These are phyloP conservation scores for Pithys albifrons DNA, from an alignment of 2,113 vertebrate species.

Conservation along the genomic window DNA sequence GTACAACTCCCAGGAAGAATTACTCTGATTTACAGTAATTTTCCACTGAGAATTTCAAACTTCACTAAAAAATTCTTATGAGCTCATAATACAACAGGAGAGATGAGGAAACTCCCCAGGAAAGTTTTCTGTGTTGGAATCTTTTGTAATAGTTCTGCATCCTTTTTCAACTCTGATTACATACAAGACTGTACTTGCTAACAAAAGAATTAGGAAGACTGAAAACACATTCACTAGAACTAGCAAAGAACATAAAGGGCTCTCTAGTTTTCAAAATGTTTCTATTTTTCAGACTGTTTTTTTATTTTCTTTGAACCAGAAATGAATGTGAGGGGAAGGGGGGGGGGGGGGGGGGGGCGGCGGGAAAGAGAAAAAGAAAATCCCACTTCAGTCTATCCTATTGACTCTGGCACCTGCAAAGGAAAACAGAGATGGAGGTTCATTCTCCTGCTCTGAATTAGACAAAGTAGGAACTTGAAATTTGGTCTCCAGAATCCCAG, in stretches of 20 bases:
- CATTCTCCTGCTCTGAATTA: not conserved
- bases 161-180: not conserved
- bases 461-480: not conserved
- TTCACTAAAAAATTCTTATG: not conserved
- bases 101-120: not conserved
- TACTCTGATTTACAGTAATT: constrained; percentile 13
- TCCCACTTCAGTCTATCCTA: not conserved
- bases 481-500: not conserved
- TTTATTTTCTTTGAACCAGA: not conserved
- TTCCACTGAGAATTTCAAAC: constrained; percentile 17
- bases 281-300: not conserved
- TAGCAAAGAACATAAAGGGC: not conserved
- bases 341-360: no score
- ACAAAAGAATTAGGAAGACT: not conserved
- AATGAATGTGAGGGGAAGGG: not conserved
- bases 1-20: not conserved
- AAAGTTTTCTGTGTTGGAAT: not conserved
- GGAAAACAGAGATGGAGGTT: not conserved
- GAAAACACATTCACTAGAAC: not conserved
- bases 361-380: not conserved
- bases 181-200: not conserved
- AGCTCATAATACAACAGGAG: not conserved
- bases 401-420: not conserved
- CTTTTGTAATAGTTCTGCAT: not conserved
- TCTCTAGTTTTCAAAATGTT: not conserved